Evolutionary conservation across 1,140 invertebrate species (phyloP).

Genomic region (Neotoxoptera formosana): DNA sequence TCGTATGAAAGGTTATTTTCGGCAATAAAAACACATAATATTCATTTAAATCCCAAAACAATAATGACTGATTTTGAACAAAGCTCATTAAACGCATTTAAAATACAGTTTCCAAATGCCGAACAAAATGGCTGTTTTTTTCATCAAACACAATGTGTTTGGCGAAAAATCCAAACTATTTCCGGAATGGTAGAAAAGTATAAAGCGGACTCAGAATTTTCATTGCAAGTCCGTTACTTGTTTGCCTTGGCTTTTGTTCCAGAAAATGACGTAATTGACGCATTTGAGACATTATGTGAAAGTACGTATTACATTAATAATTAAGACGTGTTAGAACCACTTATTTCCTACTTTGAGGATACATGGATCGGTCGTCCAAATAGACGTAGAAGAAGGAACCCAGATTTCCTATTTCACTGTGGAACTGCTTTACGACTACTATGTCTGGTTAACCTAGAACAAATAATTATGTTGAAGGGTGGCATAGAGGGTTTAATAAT

Average conservation of each 20-base stretch:
- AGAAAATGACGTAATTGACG: no score
- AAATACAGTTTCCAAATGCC: background rate
- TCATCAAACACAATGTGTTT: background rate
- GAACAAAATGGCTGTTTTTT: background rate
- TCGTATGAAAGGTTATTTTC: background rate
- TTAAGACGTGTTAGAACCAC: no score
- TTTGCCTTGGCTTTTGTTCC: background rate
- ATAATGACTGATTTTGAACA: slow-evolving; percentile 8
- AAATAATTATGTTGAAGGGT: no score
- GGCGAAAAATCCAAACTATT: background rate
- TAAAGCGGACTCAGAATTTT: background rate
- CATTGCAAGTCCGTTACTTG: background rate
- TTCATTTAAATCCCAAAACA: background rate
- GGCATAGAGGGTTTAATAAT: no score
- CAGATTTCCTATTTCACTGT: no score
- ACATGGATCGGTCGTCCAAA: no score
- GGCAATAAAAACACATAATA: background rate
- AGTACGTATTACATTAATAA: no score
- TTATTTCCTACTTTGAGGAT: no score
- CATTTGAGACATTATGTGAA: no score
- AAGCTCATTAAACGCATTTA: background rate
- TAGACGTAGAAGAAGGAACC: no score
- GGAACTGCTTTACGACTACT: no score
- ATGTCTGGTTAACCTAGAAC: no score
- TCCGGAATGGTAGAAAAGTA: background rate